Base-by-base conservation (phyloP, 2,797 vertebrate genomes). In the Serranus cabrilla region DNA sequence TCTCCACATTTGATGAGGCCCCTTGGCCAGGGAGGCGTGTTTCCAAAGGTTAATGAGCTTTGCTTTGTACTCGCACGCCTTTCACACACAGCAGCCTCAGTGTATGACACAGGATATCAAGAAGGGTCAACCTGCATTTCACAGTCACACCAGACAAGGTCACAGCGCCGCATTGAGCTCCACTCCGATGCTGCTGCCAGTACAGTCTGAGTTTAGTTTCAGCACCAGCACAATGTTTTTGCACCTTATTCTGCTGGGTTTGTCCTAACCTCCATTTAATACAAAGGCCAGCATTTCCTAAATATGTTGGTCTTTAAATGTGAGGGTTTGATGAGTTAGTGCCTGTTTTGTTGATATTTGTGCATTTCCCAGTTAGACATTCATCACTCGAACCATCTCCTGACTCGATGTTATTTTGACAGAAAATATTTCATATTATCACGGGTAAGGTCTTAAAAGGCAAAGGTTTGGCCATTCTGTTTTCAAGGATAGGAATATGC, bases 21-120 rank as follows among this genome's bases (percentile, higher is more conserved):
- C 50, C 50, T 73, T 40, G 54, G 74, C 66, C 52, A 62, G 74
- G 51, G 67, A 81, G 64, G 71, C 75, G 47, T 57, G 50, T 84
- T 86, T 84, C 60, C 47, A 87, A 85, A 90, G 87, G 86, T 84
- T 89, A 82, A 69, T 50, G 64, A 81, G 73, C 66, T 78, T 67
- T 75, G 71, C 68, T 74, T 78, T 75, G 67, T 50, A 58, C 31
- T 56, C 37, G 13, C 49, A 7, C n/a, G 39, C 71, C 69, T 71
- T 56, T 74, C 72, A 55, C 67, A 68, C 42, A 51, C 43, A 56
- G 39, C 59, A 56, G 39, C 59, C 52, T 40, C 61, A 55, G 47
- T 61, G 60, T 70, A 52, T 62, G 66, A 71, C 54, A 57, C 67
- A 39, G 61, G 68, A 73, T 75, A 72, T 71, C 43, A 43, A 51